phyloP scores from a whole-genome alignment of 2,797 vertebrate genomes.

The Chiloscyllium punctatum region DNA sequence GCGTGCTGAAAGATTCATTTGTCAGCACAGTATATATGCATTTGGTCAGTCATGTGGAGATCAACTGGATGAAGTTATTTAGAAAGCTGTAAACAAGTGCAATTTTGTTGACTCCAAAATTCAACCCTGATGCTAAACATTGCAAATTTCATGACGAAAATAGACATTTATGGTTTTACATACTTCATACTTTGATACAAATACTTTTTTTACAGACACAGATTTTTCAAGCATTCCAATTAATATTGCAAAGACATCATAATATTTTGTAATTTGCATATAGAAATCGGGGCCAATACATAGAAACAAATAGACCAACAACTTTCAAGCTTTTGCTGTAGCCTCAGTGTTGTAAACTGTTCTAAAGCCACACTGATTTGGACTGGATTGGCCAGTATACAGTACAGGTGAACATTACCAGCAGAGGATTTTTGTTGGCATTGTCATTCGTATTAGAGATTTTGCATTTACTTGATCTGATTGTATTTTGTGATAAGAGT shows the following conservation, averaged over 20 bases:
- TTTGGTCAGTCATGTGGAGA: not conserved
- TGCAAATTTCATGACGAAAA: not conserved
- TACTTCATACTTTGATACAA: not conserved
- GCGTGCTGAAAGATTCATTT: constrained; percentile 64
- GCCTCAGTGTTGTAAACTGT: not conserved
- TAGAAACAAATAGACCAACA: not conserved
- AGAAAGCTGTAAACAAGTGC: not conserved
- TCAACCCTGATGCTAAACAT: not conserved
- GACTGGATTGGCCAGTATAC: not conserved
- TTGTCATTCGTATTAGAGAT: not conserved
- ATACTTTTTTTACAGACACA: not conserved
- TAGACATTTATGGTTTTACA: not conserved
- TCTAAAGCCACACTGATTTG: not conserved
- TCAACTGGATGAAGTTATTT: not conserved
- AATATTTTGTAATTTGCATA: not conserved
- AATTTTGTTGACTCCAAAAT: not conserved
- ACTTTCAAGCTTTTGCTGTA: not conserved
- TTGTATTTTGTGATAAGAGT: not conserved
- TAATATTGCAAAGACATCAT: not conserved
- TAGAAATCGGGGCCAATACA: not conserved
- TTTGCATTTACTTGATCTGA: not conserved
- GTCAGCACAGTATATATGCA: not conserved
- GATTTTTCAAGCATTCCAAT: not conserved
- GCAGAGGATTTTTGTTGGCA: not conserved
- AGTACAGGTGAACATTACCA: not conserved